Base-by-base conservation (phyloP, 2,113 vertebrate species). In the Ahaetulla prasina region DNA sequence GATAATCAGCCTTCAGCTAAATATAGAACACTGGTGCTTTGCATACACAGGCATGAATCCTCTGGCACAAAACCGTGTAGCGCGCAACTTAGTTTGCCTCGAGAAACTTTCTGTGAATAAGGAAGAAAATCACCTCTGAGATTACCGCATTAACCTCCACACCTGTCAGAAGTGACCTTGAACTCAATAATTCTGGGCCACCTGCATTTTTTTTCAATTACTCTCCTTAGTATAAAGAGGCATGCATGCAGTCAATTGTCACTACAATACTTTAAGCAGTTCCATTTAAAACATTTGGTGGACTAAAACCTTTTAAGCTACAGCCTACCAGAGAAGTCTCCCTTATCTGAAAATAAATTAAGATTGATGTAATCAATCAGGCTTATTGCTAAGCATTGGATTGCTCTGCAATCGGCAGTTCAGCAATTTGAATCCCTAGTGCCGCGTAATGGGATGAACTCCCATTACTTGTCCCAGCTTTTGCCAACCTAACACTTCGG, bases 1-100 rank as follows among this genome's bases (percentile, higher is more conserved):
- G 43, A 74, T 49, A 47, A n/a, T n/a, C 68, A 85, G 35, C 39
- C 88, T 49, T n/a, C 68, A 92, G 87, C 91, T 92, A 89, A 89
- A 92, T 89, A 89, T 92, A 89, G 84, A 85, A 45, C 20, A 49
- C 8, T 55, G 30, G 25, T 23, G 45, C 54, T 49, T 22, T 89
- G 43, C 27, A 55, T 18, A 49, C 43, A 57, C 9, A 25, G 68
- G 87, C 39, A 85, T 30, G 57, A 35, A 49, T 89, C 39, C 20
- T 85, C 39, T 39, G 68, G 11, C 39, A 8, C 22, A 39, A 30
- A 92, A 85, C 16, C 22, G 2, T 39, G 16, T 18, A 8, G 14
- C 18, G 18, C 14, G 3, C 23, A 90, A 68, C 52, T 85, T 30
- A 91, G 55, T 22, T 63, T 86, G 52, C 18, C 25, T 20, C 18